Evolutionary conservation across 2,797 vertebrate genomes (phyloP), one percentile per base, ranked within the genome.

Genomic region (Synanceia verrucosa): DNA sequence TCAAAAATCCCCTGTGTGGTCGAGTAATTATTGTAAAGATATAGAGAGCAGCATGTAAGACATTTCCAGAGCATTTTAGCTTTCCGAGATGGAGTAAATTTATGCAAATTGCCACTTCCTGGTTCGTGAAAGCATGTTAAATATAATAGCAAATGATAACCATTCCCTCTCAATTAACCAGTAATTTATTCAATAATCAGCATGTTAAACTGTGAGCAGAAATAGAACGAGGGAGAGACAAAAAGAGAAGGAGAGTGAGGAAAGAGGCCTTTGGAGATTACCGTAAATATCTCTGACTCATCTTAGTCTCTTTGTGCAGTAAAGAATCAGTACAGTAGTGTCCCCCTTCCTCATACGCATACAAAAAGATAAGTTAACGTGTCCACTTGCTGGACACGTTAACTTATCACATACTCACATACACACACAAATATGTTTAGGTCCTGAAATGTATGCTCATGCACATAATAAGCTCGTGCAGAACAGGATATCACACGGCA

Each of bases 281-380:
- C 86, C 85, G 89, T 87, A 91, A 91, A 92, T 91, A 92, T 91
- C 84, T 93, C 83, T 93, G 91, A 94, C 85, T 94, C 91, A 93
- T 92, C 81, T 73, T 62, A 78, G 83, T 82, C 90, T 88, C 88
- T 90, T 89, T 89, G 84, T 88, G 79, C 82, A 84, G 68, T 79
- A 81, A 85, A 86, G 77, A 88, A 69, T 86, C 39, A n/a, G 18
- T 76, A 91, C 79, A 83, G 78, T 87, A 83, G 59, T 78, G 63
- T 68, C 76, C 33, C 63, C 55, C 70, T 56, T 65, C 50, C 41
- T 47, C 47, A 76, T 70, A 63, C 55, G 33, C 50, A 74, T 53
- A 14, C 16, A 29, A 68, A 53, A 55, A 72, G 47, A 26, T n/a
- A n/a, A 65, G 37, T 44, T 61, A 46, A 51, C 36, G 52, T 44